Base-by-base conservation (phyloP, 2,113 vertebrate genomes). In the Spea bombifrons region DNA sequence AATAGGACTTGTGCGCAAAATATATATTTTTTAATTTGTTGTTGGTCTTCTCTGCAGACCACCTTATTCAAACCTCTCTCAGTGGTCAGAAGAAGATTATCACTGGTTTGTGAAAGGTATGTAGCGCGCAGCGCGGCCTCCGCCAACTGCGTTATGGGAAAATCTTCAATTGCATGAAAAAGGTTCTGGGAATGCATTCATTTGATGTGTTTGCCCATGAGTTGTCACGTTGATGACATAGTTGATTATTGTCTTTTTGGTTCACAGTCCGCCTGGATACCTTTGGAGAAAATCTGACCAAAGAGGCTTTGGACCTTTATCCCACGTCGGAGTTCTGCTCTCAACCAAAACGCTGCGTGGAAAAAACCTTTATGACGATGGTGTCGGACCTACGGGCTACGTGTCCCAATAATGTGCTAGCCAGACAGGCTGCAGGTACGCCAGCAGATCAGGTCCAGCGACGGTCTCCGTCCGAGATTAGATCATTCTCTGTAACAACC, bases 361-460 rank as follows among this genome's bases (percentile, higher is more conserved):
- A 92, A 87, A 82, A 88, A 61, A 73, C 86, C 3, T 93, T 86
- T 83, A 92, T 89, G 84, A 92, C 90, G 64, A 90, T 94, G 91
- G 88, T 85, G 70, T 92, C 92, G 0, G 92, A 94, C 85, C 84
- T 93, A 83, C 85, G 89, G 66, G 82, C 15, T 75, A 90, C 86
- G 17, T 94, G 92, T 71, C 92, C 92, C 45, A 89, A 82, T 66
- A 88, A 89, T 16, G 84, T 90, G 65, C 83, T 89, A 81, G 91
- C 92, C 69, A 5, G 7, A 30, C 88, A 81, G 71, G 92, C 91
- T n/a, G 89, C 91, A 86, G 88, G 92, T 93, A 81, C 12, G 68
- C 48, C 3, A 67, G n/a, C 59, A 61, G 7, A 61, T 16, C 15
- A 10, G 50, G 9, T 10, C 9, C 6, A 52, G 6, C 6, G 9